Conservation (phyloP, 2,888 invertebrate genomes). For the Myopa testacea region DNA sequence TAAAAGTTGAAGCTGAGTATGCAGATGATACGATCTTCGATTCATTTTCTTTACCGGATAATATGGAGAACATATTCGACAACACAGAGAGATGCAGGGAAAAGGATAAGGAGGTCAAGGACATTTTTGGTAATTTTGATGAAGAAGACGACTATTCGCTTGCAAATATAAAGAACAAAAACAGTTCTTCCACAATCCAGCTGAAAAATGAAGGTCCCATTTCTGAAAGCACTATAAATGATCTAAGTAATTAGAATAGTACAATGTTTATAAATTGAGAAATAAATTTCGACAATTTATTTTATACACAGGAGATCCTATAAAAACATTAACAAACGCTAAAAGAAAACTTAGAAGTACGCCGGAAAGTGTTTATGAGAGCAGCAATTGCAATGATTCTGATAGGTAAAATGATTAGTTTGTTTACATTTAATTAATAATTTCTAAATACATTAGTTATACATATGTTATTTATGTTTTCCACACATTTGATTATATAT, state of each 20-base stretch:
- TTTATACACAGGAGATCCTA: conserved; percentile 11
- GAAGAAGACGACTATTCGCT: conserved; percentile 28
- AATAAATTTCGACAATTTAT: not conserved
- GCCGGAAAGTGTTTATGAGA: not conserved
- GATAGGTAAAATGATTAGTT: conserved; percentile 8
- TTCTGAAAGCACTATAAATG: not conserved
- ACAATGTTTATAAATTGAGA: not conserved
- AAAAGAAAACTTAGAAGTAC: not conserved
- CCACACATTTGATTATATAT: too few relatives aligned
- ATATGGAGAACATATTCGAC: not conserved
- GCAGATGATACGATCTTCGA: conserved; percentile 20
- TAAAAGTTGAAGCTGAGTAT: conserved; percentile 30
- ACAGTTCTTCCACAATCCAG: not conserved
- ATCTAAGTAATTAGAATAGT: conserved; percentile 1
- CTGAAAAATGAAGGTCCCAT: conserved; percentile 9
- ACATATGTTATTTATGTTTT: not conserved
- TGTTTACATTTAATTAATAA: too few relatives aligned
- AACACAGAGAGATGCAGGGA: not conserved
- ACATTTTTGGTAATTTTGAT: not conserved
- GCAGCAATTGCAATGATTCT: not conserved
- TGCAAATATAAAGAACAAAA: not conserved
- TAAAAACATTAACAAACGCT: not conserved
- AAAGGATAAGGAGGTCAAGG: not conserved
- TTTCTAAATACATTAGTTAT: too few relatives aligned
- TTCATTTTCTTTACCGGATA: not conserved